These are phyloP conservation scores for Takifugu flavidus DNA, from an alignment of 2,113 vertebrate species.

Conservation along the genomic window DNA sequence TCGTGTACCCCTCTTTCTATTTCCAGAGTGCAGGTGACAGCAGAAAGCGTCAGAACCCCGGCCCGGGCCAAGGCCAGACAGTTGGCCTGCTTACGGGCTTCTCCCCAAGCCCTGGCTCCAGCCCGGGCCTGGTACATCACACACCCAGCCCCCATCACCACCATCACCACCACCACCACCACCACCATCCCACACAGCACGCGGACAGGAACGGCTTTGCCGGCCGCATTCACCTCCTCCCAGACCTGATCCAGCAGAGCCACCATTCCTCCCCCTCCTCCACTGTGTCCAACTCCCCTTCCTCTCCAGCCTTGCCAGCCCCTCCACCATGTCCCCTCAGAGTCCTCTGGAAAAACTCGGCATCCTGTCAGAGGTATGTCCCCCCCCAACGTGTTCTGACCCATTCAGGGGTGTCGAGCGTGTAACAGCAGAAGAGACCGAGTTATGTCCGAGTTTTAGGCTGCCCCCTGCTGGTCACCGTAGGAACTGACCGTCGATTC, in stretches of 20 bases:
- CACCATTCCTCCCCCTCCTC: conserved; percentile 91
- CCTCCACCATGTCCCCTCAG: conserved; percentile 93
- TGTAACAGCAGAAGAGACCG: neutral
- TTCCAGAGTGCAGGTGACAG: conserved; percentile 96
- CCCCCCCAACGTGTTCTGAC: conserved; percentile 22
- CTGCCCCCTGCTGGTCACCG: conserved; percentile 23
- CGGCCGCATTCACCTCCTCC: conserved; percentile 97
- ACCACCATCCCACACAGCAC: conserved; percentile 68
- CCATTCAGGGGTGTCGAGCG: conserved; percentile 25
- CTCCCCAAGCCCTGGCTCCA: conserved; percentile 45
- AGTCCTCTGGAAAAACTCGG: conserved; percentile 91
- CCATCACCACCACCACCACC: conserved; percentile 52
- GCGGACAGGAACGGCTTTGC: conserved; percentile 96
- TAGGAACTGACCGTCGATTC: neutral
- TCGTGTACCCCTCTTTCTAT: conserved; percentile 91
- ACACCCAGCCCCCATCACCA: conserved; percentile 64
- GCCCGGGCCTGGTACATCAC: conserved; percentile 43
- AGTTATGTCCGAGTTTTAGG: neutral
- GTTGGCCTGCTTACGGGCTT: conserved; percentile 42
- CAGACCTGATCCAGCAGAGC: conserved; percentile 99
- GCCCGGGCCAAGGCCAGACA: conserved; percentile 24
- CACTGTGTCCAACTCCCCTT: conserved; percentile 85
- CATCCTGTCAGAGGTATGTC: conserved; percentile 96
- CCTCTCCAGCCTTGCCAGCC: conserved; percentile 95
- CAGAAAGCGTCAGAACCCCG: conserved; percentile 79